A percentile compares a stretch with the other conserved stretches of the same genome.
phyloP scores from a whole-genome alignment of 2,797 vertebrate species.

The Argyrosomus regius region DNA sequence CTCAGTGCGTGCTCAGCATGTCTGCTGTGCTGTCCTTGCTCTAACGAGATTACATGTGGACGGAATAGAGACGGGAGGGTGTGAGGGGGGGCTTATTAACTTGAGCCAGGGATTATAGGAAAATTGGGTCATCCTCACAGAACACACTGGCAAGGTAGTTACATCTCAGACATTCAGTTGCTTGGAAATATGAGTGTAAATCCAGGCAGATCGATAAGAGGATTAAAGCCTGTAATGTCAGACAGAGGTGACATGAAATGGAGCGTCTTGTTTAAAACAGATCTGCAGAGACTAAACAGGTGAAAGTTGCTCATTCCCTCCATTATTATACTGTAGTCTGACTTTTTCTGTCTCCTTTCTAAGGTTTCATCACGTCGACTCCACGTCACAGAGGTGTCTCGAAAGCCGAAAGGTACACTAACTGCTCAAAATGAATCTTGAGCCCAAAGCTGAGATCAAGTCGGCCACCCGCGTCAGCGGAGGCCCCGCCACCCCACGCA shows the following conservation, averaged over 20 bases:
- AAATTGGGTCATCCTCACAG: conserved; percentile 80
- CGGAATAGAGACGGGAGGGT: conserved; percentile 34
- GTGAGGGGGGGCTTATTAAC: conserved; percentile 73
- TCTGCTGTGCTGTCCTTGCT: conserved; percentile 70
- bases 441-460: conserved; percentile 91
- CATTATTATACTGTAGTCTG: too few species aligned
- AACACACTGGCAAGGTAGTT: conserved; percentile 19
- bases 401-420: conserved; percentile 17
- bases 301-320: neutral
- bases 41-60: conserved; percentile 82
- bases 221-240: conserved; percentile 70
- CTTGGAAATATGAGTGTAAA: conserved; percentile 56
- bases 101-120: conserved; percentile 81
- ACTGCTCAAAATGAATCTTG: conserved; percentile 89
- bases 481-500: conserved; percentile 94
- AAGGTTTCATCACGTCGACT: conserved; percentile 46
- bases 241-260: conserved; percentile 49
- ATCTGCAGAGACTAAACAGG: neutral
- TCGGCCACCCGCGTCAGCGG: conserved; percentile 92
- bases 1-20: conserved; percentile 75
- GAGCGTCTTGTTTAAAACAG: neutral
- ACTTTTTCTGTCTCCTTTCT: neutral
- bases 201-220: conserved; percentile 62
- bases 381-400: conserved; percentile 25
- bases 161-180: conserved; percentile 44